Evolutionary conservation across 2,888 invertebrate genomes (phyloP).

Genomic region (Amiota minor): DNA sequence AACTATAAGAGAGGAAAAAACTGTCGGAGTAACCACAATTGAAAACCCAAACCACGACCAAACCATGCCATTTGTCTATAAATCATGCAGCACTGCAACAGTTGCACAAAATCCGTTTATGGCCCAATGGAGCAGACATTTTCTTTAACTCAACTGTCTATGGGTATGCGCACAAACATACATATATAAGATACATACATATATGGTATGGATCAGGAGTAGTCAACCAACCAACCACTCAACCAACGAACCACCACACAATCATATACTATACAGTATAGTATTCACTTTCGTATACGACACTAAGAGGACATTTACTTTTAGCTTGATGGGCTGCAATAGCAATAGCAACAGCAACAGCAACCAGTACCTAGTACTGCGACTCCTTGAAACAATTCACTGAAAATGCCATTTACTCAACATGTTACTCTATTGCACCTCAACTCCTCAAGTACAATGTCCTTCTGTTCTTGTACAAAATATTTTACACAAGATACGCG

Average conservation of each 20-base stretch:
- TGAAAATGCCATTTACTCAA: conserved; percentile 19
- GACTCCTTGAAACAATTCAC: background rate
- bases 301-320: too few species aligned
- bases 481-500: background rate
- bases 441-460: background rate
- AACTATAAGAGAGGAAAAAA: too few species aligned
- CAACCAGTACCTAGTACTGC: background rate
- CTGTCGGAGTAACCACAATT: background rate
- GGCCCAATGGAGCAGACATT: conserved; percentile 19
- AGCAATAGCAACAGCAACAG: background rate
- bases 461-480: too few species aligned
- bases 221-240: too few species aligned
- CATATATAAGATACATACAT: background rate
- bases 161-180: background rate
- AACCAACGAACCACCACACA: too few species aligned
- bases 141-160: conserved; percentile 1
- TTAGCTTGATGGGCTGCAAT: too few species aligned
- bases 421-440: background rate
- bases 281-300: too few species aligned
- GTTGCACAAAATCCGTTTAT: conserved; percentile 21
- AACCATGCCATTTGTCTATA: conserved; percentile 3
- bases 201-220: background rate
- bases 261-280: too few species aligned
- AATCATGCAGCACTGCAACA: conserved; percentile 23
- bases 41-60: conserved; percentile 8